Percentiles rank a stretch among this genome's conserved stretches.
Conservation (phyloP, 2,888 invertebrate genomes). For the Dryobotodes eremita region DNA sequence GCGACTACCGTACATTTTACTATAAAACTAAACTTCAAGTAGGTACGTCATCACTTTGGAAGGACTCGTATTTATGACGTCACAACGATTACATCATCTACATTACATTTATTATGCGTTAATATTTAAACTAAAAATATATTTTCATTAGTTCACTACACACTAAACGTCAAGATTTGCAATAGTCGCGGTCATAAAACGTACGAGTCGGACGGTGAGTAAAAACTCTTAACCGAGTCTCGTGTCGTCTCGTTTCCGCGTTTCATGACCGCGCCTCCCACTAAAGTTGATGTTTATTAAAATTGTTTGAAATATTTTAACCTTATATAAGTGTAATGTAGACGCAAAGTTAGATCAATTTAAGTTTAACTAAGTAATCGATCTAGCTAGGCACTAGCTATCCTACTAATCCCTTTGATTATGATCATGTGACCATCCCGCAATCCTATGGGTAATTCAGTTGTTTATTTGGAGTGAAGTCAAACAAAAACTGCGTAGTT, state of each 20-base stretch:
- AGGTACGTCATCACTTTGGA: constrained; percentile 65
- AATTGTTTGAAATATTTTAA: constrained; percentile 9
- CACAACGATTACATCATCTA: constrained; percentile 56
- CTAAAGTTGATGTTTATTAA: neutral
- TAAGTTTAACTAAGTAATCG: constrained; percentile 56
- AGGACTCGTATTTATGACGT: constrained; percentile 62
- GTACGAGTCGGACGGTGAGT: neutral
- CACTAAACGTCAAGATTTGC: neutral
- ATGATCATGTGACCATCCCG: constrained; percentile 43
- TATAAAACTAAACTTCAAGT: constrained; percentile 62
- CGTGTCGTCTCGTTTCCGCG: constrained; percentile 11
- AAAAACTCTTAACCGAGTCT: neutral
- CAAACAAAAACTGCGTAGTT: neutral
- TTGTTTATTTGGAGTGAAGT: constrained; percentile 57
- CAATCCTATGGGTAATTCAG: constrained; percentile 55
- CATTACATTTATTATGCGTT: constrained; percentile 58
- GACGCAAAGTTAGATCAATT: constrained; percentile 51
- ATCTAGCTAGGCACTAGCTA: constrained; percentile 67
- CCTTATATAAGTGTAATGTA: constrained; percentile 58
- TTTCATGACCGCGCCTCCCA: neutral
- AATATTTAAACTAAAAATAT: constrained; percentile 49
- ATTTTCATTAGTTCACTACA: constrained; percentile 21
- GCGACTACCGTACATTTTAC: constrained; percentile 58
- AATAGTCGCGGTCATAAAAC: neutral
- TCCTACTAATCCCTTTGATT: constrained; percentile 53